These are phyloP conservation scores for Phalloptychus januarius DNA, from an alignment of 2,797 vertebrate genomes.

Conservation along the genomic window DNA sequence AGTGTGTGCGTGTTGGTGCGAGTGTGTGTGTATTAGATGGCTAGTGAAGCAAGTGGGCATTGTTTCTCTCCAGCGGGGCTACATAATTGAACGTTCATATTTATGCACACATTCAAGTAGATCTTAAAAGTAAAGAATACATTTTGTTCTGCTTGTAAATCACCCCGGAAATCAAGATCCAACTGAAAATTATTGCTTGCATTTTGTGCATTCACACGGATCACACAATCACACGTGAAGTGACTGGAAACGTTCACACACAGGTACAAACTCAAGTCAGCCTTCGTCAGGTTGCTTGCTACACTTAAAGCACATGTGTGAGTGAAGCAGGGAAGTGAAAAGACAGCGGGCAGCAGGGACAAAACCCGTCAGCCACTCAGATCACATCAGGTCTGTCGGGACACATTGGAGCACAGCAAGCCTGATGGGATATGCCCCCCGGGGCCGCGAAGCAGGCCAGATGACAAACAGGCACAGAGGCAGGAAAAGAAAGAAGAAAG, in stretches of 20 bases:
- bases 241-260: constrained; percentile 40
- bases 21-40: constrained; percentile 67
- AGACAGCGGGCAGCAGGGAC: constrained; percentile 82
- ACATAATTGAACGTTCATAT: constrained; percentile 76
- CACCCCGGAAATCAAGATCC: constrained; percentile 36
- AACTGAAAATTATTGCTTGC: constrained; percentile 28
- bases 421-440: constrained; percentile 80
- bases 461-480: constrained; percentile 54
- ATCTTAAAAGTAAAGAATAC: constrained; percentile 60
- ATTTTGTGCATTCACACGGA: constrained; percentile 17
- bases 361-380: constrained; percentile 82
- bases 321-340: constrained; percentile 67
- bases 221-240: constrained; percentile 36
- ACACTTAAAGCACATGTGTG: constrained; percentile 53
- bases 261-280: constrained; percentile 66
- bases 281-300: constrained; percentile 69
- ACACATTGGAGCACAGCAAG: constrained; percentile 81
- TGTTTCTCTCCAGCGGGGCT: constrained; percentile 78
- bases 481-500: constrained; percentile 65
- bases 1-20: constrained; percentile 8
- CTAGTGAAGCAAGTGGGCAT: constrained; percentile 80
- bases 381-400: constrained; percentile 85
- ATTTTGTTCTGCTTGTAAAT: constrained; percentile 28
- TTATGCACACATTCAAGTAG: constrained; percentile 63
- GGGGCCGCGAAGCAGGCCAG: constrained; percentile 78